Conservation (phyloP, 2,888 invertebrate species). For the Orthonychiurus folsomi region DNA sequence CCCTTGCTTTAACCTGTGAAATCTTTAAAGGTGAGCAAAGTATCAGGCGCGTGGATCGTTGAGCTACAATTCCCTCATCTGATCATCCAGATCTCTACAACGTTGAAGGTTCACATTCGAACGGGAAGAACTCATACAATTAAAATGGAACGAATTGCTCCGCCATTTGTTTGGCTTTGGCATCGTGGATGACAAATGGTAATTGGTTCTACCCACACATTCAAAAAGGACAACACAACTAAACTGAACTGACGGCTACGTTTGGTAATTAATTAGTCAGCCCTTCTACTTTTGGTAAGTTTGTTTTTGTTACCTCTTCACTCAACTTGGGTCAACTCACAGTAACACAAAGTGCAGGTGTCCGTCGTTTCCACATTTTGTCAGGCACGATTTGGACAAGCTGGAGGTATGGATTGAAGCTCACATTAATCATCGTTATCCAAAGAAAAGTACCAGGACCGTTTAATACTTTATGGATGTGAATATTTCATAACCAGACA, state of each 20-base stretch:
- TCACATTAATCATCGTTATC: background rate
- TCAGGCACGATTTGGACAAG: background rate
- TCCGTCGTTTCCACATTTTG: too few species aligned
- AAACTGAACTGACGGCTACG: background rate
- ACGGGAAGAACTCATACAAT: background rate
- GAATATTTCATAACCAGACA: too few species aligned
- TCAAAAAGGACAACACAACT: background rate
- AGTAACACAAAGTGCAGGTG: too few species aligned
- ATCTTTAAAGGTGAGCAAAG: slow-evolving; percentile 41
- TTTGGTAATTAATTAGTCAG: background rate
- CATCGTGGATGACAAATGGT: background rate
- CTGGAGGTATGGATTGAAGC: background rate
- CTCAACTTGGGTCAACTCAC: too few species aligned
- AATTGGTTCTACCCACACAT: slow-evolving; percentile 1
- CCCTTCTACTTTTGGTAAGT: background rate
- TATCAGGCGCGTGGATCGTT: slow-evolving; percentile 41
- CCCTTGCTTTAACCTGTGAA: slow-evolving; percentile 41
- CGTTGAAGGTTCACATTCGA: background rate
- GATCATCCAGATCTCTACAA: background rate
- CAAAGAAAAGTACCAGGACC: too few species aligned
- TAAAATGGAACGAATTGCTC: background rate
- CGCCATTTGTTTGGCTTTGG: background rate
- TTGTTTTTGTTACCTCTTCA: background rate
- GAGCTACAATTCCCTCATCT: background rate
- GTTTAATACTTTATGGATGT: too few species aligned